Evolutionary conservation across 2,888 invertebrate genomes (phyloP).

Genomic region (Leptarthrus brevirostris): DNA sequence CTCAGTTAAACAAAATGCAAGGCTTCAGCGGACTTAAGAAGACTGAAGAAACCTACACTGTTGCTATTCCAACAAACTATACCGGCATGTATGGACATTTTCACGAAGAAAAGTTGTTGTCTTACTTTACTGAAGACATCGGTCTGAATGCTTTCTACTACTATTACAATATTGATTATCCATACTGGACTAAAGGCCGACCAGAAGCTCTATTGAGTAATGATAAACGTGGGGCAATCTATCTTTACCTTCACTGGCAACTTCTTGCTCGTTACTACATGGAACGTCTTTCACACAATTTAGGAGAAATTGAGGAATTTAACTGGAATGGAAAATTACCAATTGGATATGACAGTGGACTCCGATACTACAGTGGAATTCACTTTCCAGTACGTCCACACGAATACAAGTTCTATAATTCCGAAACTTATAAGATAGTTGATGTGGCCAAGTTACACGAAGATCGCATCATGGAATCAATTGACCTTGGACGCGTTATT

Average conservation of each 20-base stretch:
- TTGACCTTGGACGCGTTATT: conserved; percentile 71
- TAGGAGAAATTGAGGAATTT: conserved; percentile 74
- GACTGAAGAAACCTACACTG: conserved; percentile 68
- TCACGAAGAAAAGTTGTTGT: conserved; percentile 72
- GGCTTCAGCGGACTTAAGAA: conserved; percentile 70
- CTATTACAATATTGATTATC: conserved; percentile 76
- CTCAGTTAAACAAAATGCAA: conserved; percentile 69
- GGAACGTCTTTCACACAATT: conserved; percentile 75
- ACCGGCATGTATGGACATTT: conserved; percentile 72
- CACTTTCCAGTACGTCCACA: conserved; percentile 75
- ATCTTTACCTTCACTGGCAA: conserved; percentile 69
- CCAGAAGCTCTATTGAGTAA: conserved; percentile 60
- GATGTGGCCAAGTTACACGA: conserved; percentile 69
- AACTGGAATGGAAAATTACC: conserved; percentile 71
- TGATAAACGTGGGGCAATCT: conserved; percentile 67
- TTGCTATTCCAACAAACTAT: conserved; percentile 76
- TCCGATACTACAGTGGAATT: conserved; percentile 74
- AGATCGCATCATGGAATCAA: conserved; percentile 71
- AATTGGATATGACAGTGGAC: conserved; percentile 74
- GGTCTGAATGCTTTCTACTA: conserved; percentile 80
- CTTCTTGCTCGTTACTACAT: conserved; percentile 68
- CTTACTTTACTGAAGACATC: conserved; percentile 82
- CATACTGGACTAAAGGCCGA: conserved; percentile 75
- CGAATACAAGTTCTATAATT: conserved; percentile 68
- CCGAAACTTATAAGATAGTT: conserved; percentile 60